Percentiles rank a stretch among this genome's conserved stretches.
Conservation (phyloP, 2,888 invertebrate genomes). For the Chouioia cunea region DNA sequence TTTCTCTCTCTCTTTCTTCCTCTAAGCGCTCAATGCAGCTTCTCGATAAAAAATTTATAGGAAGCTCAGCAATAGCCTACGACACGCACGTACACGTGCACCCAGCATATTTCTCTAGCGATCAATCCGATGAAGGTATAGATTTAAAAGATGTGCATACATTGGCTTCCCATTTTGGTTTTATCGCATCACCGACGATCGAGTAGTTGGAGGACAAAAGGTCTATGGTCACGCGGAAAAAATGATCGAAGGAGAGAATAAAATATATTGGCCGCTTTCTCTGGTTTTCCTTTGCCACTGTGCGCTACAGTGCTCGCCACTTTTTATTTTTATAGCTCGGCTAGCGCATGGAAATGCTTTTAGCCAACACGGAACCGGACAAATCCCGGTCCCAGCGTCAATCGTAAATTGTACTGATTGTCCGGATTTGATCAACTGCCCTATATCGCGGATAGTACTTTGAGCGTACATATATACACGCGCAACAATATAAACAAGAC, state of each 20-base stretch:
- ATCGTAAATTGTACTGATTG: conserved; percentile 36
- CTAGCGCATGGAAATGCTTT: conserved; percentile 26
- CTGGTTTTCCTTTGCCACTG: background rate
- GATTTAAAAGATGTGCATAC: conserved; percentile 25
- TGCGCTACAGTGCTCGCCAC: no score
- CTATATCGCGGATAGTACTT: background rate
- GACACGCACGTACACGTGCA: no score
- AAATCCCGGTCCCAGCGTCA: conserved; percentile 24
- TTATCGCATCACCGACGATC: conserved; percentile 1
- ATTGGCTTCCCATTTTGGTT: conserved; percentile 7
- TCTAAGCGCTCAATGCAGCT: background rate
- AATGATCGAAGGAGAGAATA: conserved; percentile 14
- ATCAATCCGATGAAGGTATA: conserved; percentile 39
- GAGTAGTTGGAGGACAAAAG: conserved; percentile 7
- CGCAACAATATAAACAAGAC: background rate
- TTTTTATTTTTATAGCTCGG: background rate
- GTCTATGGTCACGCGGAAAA: conserved; percentile 3
- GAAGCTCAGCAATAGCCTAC: background rate
- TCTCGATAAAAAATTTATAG: background rate
- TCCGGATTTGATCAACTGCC: conserved; percentile 14
- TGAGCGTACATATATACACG: background rate
- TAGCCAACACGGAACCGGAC: conserved; percentile 5
- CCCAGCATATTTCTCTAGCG: conserved; percentile 6
- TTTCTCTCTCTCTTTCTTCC: background rate
- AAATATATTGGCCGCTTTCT: background rate